Percentiles rank a stretch among this genome's conserved stretches.
Conservation (phyloP, 1,140 invertebrate species). For the Drosophila oshimai region DNA sequence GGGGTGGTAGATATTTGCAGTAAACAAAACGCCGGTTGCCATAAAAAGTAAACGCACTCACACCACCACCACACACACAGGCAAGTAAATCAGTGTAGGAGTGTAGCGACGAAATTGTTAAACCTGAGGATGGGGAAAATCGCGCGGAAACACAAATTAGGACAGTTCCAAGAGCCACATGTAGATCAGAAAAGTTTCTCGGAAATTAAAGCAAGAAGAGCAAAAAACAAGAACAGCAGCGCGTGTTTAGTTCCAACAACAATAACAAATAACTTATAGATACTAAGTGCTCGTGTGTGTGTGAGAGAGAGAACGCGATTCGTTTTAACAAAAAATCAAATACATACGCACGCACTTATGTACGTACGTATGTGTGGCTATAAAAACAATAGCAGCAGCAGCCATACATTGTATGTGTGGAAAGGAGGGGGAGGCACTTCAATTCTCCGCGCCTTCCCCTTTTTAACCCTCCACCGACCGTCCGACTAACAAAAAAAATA, state of each 20-base stretch:
- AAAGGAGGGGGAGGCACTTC: constrained; percentile 24
- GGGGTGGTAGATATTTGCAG: constrained; percentile 17
- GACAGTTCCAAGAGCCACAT: constrained; percentile 35
- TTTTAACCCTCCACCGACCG: constrained; percentile 3
- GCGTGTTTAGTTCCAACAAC: constrained; percentile 66
- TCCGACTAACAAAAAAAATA: neutral
- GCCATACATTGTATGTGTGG: constrained; percentile 48
- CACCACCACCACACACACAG: neutral
- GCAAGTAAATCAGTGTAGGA: neutral
- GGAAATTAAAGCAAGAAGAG: constrained; percentile 7
- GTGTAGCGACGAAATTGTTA: neutral
- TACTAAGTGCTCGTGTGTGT: constrained; percentile 53
- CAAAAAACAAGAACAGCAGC: constrained; percentile 34
- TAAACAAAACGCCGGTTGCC: constrained; percentile 61
- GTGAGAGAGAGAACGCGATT: constrained; percentile 18
- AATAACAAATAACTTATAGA: constrained; percentile 59
- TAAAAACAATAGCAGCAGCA: constrained; percentile 45
- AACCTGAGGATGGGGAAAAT: constrained; percentile 19
- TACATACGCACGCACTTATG: constrained; percentile 3
- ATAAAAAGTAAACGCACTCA: constrained; percentile 21
- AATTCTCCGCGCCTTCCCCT: neutral
- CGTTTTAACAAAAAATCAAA: constrained; percentile 18
- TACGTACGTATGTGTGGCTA: constrained; percentile 21
- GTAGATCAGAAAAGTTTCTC: constrained; percentile 1
- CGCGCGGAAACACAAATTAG: constrained; percentile 65